Evolutionary conservation across 1,140 invertebrate genomes (phyloP), one percentile per base, ranked within the genome.

Genomic region (Camponotus vicinus): DNA sequence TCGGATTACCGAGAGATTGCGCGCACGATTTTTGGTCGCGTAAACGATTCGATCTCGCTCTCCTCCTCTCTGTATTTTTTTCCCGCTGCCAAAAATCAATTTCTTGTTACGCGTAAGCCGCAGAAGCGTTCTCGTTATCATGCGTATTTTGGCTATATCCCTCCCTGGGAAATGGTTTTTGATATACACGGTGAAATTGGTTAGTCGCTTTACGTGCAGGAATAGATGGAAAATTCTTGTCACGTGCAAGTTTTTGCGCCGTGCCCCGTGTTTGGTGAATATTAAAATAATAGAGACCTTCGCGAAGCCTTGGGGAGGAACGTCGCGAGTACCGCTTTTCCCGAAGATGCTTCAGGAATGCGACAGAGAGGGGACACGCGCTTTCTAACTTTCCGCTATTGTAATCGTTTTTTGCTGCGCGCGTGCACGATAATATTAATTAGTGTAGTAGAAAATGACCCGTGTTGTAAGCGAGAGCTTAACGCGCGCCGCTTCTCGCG

Each of bases 1-100:
- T 84, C 78, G 77, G 63, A 84, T 88, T 78, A 71, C 49, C 32
- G 78, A 71, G 78, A 71, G 86, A 82, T 88, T 86, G 76, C 61
- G 27, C 59, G n/a, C 52, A 15, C 69, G 55, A 83, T 83, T 83
- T 83, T 73, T 73, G 79, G 52, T 82, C 18, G 78, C 52, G 78
- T 18, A 70, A 80, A 40, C 77, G 45, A 45, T 78, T 80, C 59
- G 45, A 7, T 49, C 37, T 71, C 49, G 13, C 21, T 70, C 42
- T 82, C 57, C 34, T 13, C 37, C 7, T 40, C 57, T 27, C 6
- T 55, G 21, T 73, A 40, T 66, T 66, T 78, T 78, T 34, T 5
- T 6, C 27, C 15, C 49, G 66, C 37, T 32, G 69, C n/a, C 42
- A 42, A 83, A 73, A 82, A 83, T 83, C 79, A 83, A 75, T 83